Percentiles rank a stretch among this genome's conserved stretches.
These are phyloP conservation scores for Gambusia yucatana DNA, from an alignment of 2,797 vertebrate species.

Conservation along the genomic window DNA sequence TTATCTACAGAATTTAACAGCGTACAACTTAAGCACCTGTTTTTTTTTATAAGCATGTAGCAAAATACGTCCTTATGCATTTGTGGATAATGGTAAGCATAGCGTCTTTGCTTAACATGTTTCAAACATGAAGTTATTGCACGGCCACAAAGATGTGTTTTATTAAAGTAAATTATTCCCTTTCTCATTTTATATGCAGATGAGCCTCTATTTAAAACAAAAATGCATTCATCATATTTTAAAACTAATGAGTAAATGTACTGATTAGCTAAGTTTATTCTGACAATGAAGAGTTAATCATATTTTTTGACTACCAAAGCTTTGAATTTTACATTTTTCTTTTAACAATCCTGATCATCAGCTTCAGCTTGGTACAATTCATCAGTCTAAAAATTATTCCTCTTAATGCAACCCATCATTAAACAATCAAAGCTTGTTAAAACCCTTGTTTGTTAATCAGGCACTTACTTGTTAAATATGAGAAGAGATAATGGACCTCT, in stretches of 20 bases:
- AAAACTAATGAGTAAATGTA: not conserved
- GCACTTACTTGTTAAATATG: conserved; percentile 76
- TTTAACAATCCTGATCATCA: conserved; percentile 36
- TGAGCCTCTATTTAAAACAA: not conserved
- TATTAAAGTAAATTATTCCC: not conserved
- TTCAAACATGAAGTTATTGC: not conserved
- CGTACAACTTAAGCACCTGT: not conserved
- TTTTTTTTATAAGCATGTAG: not conserved
- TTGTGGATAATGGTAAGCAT: not conserved
- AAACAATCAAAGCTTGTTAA: conserved; percentile 81
- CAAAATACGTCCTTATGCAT: not conserved
- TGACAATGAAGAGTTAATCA: not conserved
- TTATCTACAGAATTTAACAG: not conserved
- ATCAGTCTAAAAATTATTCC: conserved; percentile 68
- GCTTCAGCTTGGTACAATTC: conserved; percentile 60
- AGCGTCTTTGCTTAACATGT: not conserved
- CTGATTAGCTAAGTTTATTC: not conserved
- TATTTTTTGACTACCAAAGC: conserved; percentile 12
- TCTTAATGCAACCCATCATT: conserved; percentile 73
- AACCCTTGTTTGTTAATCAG: conserved; percentile 80
- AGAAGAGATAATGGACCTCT: conserved; percentile 79
- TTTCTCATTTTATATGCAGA: not conserved
- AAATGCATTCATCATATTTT: not conserved
- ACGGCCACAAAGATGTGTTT: not conserved
- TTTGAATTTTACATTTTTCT: conserved; percentile 21